A percentile compares a stretch with the other conserved stretches of the same genome.
Evolutionary conservation across 2,888 invertebrate genomes (phyloP).

Genomic region (Orthosia gothica): DNA sequence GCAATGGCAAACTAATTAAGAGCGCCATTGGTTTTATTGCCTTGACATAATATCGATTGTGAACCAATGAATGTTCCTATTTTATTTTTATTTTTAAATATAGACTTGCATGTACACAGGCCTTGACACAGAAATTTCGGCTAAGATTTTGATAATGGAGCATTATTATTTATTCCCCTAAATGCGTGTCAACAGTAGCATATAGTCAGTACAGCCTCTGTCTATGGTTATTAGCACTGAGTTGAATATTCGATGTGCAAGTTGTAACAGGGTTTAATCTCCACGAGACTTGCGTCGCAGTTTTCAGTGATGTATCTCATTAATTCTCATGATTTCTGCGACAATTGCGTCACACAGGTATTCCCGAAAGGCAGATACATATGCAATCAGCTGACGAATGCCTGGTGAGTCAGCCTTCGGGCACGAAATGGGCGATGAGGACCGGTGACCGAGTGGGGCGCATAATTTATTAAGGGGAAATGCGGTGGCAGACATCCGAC

Average conservation of each 20-base stretch:
- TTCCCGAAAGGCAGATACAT: not conserved
- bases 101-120: not conserved
- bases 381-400: not conserved
- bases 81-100: conserved; percentile 25
- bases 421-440: too few species aligned
- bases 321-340: not conserved
- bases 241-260: too few species aligned
- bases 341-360: not conserved
- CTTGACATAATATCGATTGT: conserved; percentile 52
- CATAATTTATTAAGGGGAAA: too few species aligned
- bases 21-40: conserved; percentile 38
- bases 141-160: not conserved
- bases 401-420: not conserved
- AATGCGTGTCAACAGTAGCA: not conserved
- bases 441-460: too few species aligned
- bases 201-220: too few species aligned
- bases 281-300: not conserved
- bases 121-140: not conserved
- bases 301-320: not conserved
- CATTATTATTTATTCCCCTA: too few species aligned
- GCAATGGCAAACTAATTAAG: conserved; percentile 53
- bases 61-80: conserved; percentile 32
- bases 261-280: too few species aligned
- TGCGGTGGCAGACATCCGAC: too few species aligned
- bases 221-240: too few species aligned